phyloP scores from a whole-genome alignment of 1,140 invertebrate species.

The Nomia melanderi region DNA sequence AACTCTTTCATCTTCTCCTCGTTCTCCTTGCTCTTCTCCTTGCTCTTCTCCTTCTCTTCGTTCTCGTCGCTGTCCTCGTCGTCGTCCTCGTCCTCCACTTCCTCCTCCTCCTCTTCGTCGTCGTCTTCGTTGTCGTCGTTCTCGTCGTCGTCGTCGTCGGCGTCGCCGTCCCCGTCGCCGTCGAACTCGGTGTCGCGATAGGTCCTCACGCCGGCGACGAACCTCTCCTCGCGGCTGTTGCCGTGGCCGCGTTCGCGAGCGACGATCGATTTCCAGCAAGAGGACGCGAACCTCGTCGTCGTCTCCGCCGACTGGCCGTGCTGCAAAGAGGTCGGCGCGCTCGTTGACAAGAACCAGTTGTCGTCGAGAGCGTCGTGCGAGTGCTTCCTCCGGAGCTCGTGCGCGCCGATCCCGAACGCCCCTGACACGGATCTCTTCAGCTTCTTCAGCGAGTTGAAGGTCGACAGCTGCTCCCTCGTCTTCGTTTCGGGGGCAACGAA shows the following conservation, averaged over 20 bases:
- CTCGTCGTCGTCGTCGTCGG: conserved; percentile 22
- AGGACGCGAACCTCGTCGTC: conserved; percentile 58
- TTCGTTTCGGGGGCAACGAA: conserved; percentile 81
- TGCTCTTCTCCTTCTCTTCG: conserved; percentile 69
- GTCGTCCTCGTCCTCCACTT: conserved; percentile 59
- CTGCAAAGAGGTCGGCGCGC: conserved; percentile 89
- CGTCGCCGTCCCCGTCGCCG: conserved; percentile 50
- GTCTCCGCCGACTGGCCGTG: conserved; percentile 78
- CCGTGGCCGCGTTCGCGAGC: conserved; percentile 72
- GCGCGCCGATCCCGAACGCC: conserved; percentile 80
- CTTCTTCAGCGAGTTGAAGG: conserved; percentile 86
- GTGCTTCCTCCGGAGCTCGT: conserved; percentile 64
- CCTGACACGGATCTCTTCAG: conserved; percentile 86
- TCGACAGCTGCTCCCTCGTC: conserved; percentile 81
- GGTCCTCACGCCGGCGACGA: neutral
- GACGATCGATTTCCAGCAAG: conserved; percentile 65
- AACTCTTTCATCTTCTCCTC: conserved; percentile 59
- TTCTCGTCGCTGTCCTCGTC: conserved; percentile 35
- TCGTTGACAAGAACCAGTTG: conserved; percentile 90
- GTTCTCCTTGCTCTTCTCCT: conserved; percentile 54
- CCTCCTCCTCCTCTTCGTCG: conserved; percentile 62
- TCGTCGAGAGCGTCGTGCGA: conserved; percentile 77
- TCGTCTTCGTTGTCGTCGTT: conserved; percentile 68
- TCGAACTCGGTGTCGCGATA: neutral
- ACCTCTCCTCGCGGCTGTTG: conserved; percentile 18